These are phyloP conservation scores for Eulemur mongoz DNA, from an alignment of 2,797 vertebrate genomes.

Conservation along the genomic window DNA sequence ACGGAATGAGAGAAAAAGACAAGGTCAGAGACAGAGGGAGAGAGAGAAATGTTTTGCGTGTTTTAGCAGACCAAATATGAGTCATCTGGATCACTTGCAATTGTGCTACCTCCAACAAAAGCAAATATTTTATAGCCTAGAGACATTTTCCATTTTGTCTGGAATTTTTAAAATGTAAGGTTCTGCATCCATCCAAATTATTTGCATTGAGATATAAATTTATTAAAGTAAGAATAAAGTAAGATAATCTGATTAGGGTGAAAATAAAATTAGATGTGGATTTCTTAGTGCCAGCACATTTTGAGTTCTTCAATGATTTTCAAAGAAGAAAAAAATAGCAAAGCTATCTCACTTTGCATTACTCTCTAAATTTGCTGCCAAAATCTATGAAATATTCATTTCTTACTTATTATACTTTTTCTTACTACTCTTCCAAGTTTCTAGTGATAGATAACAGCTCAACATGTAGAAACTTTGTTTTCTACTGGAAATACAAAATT, in stretches of 20 bases:
- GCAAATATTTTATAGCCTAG: neutral
- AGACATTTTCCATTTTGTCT: neutral
- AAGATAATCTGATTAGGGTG: neutral
- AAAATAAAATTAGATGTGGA: neutral
- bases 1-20: neutral
- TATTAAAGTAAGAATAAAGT: conserved; percentile 1
- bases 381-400: neutral
- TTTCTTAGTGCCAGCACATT: neutral
- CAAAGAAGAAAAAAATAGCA: conserved; percentile 2
- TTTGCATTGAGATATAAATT: neutral
- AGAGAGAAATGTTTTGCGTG: neutral
- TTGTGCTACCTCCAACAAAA: conserved; percentile 54
- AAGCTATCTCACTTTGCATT: neutral
- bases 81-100: conserved; percentile 50
- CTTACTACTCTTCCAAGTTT: neutral
- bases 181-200: neutral
- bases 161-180: conserved; percentile 23
- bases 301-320: neutral
- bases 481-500: neutral
- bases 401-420: neutral
- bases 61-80: conserved; percentile 42
- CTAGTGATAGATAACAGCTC: neutral
- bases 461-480: neutral
- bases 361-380: neutral
- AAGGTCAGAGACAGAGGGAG: neutral